Base-by-base conservation (phyloP, 2,797 vertebrate genomes). In the Takifugu ocellatus region DNA sequence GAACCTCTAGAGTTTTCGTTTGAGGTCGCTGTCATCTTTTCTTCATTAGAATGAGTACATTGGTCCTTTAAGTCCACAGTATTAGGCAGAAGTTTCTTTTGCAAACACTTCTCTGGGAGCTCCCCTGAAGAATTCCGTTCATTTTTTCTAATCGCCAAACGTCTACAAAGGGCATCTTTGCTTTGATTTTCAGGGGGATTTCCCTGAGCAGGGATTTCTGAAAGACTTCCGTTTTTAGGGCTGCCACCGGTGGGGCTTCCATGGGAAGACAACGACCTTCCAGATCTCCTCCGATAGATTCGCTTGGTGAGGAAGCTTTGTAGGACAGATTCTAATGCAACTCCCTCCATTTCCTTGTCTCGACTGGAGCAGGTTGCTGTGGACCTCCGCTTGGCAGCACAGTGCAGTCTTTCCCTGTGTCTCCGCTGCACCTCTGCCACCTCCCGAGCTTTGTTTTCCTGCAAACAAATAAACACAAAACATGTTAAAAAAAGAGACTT, bases 281-380 rank as follows among this genome's bases (percentile, higher is more conserved):
- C 84, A 0, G 33, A 1, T 75, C 62, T 88, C 44, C 85, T 85
- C 25, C 84, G 66, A 11, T 83, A 75, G 24, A 27, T 16, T 2
- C 66, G 69, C 24, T 27, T 68, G 24, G 64, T 82, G 1, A 88
- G 51, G 46, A 91, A 72, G 59, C 58, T 85, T 25, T 92, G 85
- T 5, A 93, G 81, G 4, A 92, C 44, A 1, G 77, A 87, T 62
- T 93, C 92, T 45, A 93, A 70, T 1, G 90, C 87, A 24, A 91
- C 51, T 0, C 84, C 87, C 6, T 90, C 85, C 66, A 93, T 79
- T 57, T 90, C 92, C 53, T 89, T 90, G 70, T 94, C 93, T 61
- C 73, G 81, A 0, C 59, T 66, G 16, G 92, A 93, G 76, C 93
- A 94, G 50, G 90, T 92, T 43, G 92, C 92, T 0, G 89, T 93